Conservation (phyloP, 2,797 vertebrate species). For the Darevskia mixta region DNA sequence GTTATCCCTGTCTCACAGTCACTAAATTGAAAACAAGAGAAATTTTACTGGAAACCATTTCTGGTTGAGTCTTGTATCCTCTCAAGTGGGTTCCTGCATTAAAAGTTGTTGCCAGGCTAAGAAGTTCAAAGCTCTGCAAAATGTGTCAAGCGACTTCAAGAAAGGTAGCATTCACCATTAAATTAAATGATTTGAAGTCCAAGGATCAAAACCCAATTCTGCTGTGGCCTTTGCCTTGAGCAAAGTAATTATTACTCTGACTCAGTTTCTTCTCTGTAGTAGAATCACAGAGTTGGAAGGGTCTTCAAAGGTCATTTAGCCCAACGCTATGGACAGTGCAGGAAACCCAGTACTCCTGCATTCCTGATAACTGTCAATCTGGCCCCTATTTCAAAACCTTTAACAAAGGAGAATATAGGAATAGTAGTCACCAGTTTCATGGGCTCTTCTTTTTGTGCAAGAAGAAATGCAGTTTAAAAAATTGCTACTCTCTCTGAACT, state of each 20-base stretch:
- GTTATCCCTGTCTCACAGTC: slow-evolving; percentile 6
- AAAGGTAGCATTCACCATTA: background rate
- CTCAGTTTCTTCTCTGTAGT: background rate
- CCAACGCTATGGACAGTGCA: background rate
- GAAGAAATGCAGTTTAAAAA: background rate
- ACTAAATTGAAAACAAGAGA: background rate
- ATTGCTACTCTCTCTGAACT: background rate
- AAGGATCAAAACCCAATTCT: background rate
- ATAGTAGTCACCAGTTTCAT: background rate
- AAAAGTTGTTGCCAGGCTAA: background rate
- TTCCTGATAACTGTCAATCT: background rate
- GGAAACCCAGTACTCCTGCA: background rate
- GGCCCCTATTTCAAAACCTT: background rate
- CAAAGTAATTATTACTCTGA: background rate
- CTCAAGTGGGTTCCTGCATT: background rate
- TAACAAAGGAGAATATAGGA: background rate
- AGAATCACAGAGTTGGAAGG: background rate
- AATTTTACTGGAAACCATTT: background rate
- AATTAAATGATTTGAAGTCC: background rate
- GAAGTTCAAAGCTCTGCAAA: background rate
- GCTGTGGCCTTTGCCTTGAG: background rate
- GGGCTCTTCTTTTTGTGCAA: background rate
- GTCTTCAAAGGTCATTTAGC: background rate
- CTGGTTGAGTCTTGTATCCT: slow-evolving; percentile 5
- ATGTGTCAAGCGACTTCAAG: slow-evolving; percentile 1